Conservation (phyloP, 2,113 vertebrate species). For the Glareola pratincola region DNA sequence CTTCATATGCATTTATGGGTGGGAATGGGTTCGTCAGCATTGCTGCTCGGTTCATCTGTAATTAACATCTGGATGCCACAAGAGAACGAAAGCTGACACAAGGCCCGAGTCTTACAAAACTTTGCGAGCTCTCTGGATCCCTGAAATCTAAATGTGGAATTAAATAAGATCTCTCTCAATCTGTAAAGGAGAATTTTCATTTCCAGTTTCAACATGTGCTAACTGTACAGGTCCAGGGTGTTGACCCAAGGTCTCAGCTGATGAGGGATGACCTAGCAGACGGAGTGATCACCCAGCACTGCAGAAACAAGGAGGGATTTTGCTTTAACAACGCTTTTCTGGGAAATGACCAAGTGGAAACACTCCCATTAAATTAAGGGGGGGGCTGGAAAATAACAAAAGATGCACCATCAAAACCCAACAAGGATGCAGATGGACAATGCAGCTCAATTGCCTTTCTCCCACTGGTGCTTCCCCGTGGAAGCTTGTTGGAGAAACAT, state of each 20-base stretch:
- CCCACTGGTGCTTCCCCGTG: neutral
- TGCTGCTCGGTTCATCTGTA: fast-evolving
- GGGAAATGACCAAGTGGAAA: neutral
- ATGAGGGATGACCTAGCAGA: neutral
- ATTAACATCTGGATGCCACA: constrained; percentile 43
- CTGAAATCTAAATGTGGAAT: neutral
- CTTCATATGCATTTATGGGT: neutral
- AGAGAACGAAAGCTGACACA: neutral
- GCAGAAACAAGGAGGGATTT: neutral
- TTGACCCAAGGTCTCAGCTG: neutral
- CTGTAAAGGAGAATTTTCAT: neutral
- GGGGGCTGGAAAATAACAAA: neutral
- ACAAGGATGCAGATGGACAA: neutral
- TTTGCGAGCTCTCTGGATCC: neutral
- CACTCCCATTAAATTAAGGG: neutral
- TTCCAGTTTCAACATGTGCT: neutral
- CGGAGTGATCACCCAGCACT: neutral
- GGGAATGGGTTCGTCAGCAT: neutral
- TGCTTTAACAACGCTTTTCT: neutral
- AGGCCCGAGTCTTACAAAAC: neutral
- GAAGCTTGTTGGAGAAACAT: neutral
- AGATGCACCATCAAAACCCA: neutral
- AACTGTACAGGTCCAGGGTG: neutral
- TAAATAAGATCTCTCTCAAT: neutral
- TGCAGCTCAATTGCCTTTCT: neutral